These are phyloP conservation scores for Proales similis DNA, from an alignment of 1,140 invertebrate genomes.

Conservation along the genomic window DNA sequence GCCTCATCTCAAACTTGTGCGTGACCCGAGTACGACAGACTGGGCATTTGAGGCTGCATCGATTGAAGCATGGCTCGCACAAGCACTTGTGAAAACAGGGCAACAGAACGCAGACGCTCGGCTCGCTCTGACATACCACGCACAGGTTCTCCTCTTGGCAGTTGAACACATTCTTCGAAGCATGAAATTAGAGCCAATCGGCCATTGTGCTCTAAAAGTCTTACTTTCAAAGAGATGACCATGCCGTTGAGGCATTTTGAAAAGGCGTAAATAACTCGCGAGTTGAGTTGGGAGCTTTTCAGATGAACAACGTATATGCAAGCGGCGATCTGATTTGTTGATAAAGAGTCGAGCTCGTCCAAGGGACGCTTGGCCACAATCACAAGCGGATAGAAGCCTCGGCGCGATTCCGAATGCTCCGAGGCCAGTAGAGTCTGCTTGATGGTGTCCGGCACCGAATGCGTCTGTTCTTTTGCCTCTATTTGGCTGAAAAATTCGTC, in stretches of 20 bases:
- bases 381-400: no score
- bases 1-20: slow-evolving; percentile 15
- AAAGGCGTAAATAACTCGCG: slow-evolving; percentile 19
- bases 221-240: slow-evolving; percentile 12
- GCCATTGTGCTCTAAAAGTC: background rate
- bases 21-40: slow-evolving; percentile 7
- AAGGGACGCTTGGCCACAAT: no score
- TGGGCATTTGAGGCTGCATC: slow-evolving; percentile 17
- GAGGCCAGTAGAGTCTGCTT: no score
- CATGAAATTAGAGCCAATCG: background rate
- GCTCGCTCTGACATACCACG: slow-evolving; percentile 1
- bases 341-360: no score
- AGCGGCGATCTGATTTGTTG: no score
- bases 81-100: slow-evolving; percentile 20
- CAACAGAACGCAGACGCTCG: background rate
- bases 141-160: slow-evolving; percentile 11
- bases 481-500: no score
- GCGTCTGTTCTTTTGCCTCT: no score
- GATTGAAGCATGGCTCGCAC: slow-evolving; percentile 11
- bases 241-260: slow-evolving; percentile 4
- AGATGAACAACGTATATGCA: no score
- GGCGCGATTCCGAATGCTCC: no score
- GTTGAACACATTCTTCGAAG: slow-evolving; percentile 3
- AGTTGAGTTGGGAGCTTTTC: no score
- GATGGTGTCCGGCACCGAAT: no score